A percentile compares a stretch with the other conserved stretches of the same genome.
Evolutionary conservation across 2,888 invertebrate genomes (phyloP).

Genomic region (Campoletis raptor): DNA sequence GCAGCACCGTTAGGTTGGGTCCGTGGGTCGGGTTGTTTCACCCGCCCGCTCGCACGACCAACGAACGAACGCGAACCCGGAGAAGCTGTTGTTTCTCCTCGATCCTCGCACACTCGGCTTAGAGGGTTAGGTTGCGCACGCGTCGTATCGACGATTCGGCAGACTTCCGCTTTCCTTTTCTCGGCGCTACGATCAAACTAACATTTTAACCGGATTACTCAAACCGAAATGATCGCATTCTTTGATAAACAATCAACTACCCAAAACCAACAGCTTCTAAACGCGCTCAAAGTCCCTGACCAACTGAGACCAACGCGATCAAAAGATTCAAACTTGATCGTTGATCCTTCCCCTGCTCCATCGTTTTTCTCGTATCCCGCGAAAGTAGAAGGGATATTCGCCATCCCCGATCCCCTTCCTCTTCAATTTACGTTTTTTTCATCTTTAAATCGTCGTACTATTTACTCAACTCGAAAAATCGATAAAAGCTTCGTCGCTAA

Average conservation of each 20-base stretch:
- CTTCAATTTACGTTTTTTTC: neutral
- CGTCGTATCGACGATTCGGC: slow-evolving; percentile 53
- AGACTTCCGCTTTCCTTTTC: slow-evolving; percentile 42
- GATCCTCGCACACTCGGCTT: slow-evolving; percentile 63
- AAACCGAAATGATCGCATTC: neutral
- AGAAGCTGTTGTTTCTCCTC: slow-evolving; percentile 26
- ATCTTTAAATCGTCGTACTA: neutral
- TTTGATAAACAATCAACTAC: neutral
- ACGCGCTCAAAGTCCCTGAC: neutral
- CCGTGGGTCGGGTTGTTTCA: slow-evolving; percentile 67
- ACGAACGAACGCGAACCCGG: slow-evolving; percentile 57
- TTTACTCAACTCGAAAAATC: too few relatives aligned
- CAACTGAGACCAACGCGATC: neutral
- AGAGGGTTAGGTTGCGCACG: slow-evolving; percentile 72
- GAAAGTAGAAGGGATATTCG: neutral
- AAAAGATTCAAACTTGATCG: neutral
- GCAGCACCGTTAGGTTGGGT: slow-evolving; percentile 66
- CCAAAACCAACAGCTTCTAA: neutral
- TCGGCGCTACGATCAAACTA: neutral
- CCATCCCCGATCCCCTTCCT: too few relatives aligned
- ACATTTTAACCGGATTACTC: neutral
- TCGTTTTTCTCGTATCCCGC: neutral
- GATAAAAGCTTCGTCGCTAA: too few relatives aligned
- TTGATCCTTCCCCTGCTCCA: neutral
- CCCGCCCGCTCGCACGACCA: slow-evolving; percentile 68